Conservation (phyloP, 30 jellyfish, hydroid and myxozoan genomes). For the Haliclystus octoradiatus region DNA sequence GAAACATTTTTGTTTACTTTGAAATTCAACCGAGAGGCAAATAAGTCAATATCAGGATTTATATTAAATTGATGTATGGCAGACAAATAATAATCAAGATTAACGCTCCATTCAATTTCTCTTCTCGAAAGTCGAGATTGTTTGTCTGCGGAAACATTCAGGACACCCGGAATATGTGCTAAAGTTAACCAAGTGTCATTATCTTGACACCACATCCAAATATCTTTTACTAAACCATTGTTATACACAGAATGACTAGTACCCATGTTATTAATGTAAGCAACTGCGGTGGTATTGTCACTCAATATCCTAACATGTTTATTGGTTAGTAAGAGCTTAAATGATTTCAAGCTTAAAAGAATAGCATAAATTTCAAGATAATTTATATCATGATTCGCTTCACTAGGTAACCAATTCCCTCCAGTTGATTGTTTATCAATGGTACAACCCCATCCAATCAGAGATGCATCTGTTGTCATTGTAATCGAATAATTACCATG, state of each 20-base stretch:
- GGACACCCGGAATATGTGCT: no score
- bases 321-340: background rate
- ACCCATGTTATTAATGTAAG: conserved; percentile 38
- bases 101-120: no score
- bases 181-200: no score
- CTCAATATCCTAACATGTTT: conserved; percentile 36
- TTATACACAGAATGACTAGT: conserved; percentile 7
- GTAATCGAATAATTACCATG: conserved; percentile 2
- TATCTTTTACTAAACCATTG: conserved; percentile 1
- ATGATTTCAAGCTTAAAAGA: conserved; percentile 7
- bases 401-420: conserved; percentile 32
- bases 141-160: no score
- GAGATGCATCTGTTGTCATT: conserved; percentile 16
- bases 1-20: no score
- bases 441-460: conserved; percentile 22
- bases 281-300: conserved; percentile 52
- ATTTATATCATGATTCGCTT: conserved; percentile 19
- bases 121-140: no score
- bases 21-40: no score
- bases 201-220: no score
- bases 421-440: background rate
- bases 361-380: conserved; percentile 20
- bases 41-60: no score
- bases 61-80: no score
- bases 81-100: no score